Percentiles rank a stretch among this genome's conserved stretches.
These are phyloP conservation scores for Tylochromis polylepis DNA, from an alignment of 2,113 vertebrate genomes.

Conservation along the genomic window DNA sequence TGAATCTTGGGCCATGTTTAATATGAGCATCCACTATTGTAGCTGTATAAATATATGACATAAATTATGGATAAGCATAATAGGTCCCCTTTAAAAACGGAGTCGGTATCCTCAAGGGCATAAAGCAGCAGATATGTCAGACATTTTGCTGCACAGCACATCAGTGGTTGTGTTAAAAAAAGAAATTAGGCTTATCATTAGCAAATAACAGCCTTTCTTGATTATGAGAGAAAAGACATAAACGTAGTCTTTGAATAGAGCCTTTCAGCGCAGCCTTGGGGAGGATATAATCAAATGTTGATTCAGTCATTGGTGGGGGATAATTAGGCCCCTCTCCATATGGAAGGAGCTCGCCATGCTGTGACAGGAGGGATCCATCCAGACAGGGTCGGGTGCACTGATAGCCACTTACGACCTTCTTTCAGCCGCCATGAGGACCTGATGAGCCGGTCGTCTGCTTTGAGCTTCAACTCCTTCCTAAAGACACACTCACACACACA, in stretches of 20 bases:
- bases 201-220: slow-evolving; percentile 71
- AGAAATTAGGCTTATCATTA: slow-evolving; percentile 63
- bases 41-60: background rate
- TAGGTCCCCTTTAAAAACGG: background rate
- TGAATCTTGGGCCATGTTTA: background rate
- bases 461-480: slow-evolving; percentile 33
- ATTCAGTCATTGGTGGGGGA: slow-evolving; percentile 70
- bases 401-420: slow-evolving; percentile 76
- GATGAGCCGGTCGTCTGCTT: slow-evolving; percentile 63
- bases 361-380: slow-evolving; percentile 64
- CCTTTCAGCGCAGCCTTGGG: slow-evolving; percentile 53
- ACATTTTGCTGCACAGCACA: background rate
- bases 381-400: slow-evolving; percentile 66
- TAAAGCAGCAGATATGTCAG: slow-evolving; percentile 13
- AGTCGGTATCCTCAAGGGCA: background rate
- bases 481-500: slow-evolving; percentile 8
- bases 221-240: slow-evolving; percentile 63
- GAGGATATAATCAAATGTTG: slow-evolving; percentile 78
- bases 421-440: slow-evolving; percentile 67
- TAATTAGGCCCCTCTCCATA: slow-evolving; percentile 75
- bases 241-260: slow-evolving; percentile 61
- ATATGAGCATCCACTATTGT: background rate
- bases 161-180: slow-evolving; percentile 43
- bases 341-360: slow-evolving; percentile 58
- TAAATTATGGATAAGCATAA: background rate